Base-by-base conservation (phyloP, 1,140 invertebrate species). In the Scaptomyza pallida region DNA sequence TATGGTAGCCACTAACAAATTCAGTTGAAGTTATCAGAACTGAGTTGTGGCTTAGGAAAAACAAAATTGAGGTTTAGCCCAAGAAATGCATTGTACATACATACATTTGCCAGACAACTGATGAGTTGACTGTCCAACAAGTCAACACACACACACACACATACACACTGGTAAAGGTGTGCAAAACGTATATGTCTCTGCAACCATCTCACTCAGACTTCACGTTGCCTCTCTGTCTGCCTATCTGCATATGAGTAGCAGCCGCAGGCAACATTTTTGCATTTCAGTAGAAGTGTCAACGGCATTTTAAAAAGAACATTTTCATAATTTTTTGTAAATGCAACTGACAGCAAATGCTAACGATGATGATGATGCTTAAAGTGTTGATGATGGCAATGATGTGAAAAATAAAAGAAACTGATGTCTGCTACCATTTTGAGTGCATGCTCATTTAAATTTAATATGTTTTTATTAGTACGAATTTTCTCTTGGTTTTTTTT, bases 271-370 rank as follows among this genome's bases (percentile, higher is more conserved):
- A 30, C 63, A 40, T 43, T 63, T 59, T 51, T 55, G 51, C 45
- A 47, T 65, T 70, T 60, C 55, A 55, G 60, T 71, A 50, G 61
- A 74, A 75, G 44, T 79, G 72, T 64, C 68, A 85, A 71, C 67
- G 57, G 43, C 57, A 67, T 62, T 77, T 68, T 47, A 72, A 75
- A 30, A 54, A 71, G 52, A 70, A 67, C 48, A 52, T 75, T 51
- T 75, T 55, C 57, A 70, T 73, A 70, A 61, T 67, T 67, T 30
- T 75, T 54, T 61, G 13, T 40, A 65, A 74, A 68, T 78, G 68
- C 68, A 75, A 64, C 67, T 78, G 78, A 80, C 78, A 75, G 54
- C 33, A 26, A 23, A 65, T 41, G 45, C 48, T 23, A 40, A 23
- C 23, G 23, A 26, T 26, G 23, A 5, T 26, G 23, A 26, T 26